Percentiles rank a stretch among this genome's conserved stretches.
Evolutionary conservation across 2,113 vertebrate genomes (phyloP).

Genomic region (Trachemys scripta): DNA sequence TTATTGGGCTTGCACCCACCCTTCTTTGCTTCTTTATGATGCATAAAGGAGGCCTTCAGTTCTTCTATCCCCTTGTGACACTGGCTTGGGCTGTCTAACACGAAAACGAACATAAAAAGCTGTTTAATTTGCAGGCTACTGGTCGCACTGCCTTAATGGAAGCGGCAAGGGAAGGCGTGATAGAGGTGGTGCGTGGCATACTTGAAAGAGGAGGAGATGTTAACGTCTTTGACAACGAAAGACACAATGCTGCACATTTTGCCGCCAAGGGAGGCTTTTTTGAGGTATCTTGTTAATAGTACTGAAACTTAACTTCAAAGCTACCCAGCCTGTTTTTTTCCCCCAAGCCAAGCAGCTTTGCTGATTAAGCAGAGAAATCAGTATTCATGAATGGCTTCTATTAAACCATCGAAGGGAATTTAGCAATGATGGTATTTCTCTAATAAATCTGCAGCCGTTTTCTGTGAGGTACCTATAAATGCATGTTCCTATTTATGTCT

Average conservation of each 20-base stretch:
- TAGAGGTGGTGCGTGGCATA: slow-evolving; percentile 84
- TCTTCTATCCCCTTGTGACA: neutral
- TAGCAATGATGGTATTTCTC: neutral
- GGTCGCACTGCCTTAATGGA: slow-evolving; percentile 93
- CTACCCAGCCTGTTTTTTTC: neutral
- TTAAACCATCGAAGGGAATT: neutral
- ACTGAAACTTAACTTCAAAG: neutral
- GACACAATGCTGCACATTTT: slow-evolving; percentile 87
- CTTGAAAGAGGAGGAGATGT: slow-evolving; percentile 87
- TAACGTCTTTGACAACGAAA: slow-evolving; percentile 83
- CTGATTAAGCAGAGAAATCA: slow-evolving; percentile 17
- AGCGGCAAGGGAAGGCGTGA: slow-evolving; percentile 82
- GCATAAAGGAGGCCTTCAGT: neutral
- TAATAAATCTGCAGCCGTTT: neutral
- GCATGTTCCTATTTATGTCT: neutral
- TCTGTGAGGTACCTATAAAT: neutral
- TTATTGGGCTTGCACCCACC: neutral
- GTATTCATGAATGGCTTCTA: neutral
- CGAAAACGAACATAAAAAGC: rapidly evolving
- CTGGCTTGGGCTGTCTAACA: neutral
- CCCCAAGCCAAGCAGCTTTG: neutral
- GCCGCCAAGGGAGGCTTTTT: slow-evolving; percentile 92
- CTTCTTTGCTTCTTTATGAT: neutral
- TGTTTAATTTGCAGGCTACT: slow-evolving; percentile 80
- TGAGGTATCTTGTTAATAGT: slow-evolving; percentile 79